Base-by-base conservation (phyloP, 2,888 invertebrate species). In the Scrobipalpa costella region DNA sequence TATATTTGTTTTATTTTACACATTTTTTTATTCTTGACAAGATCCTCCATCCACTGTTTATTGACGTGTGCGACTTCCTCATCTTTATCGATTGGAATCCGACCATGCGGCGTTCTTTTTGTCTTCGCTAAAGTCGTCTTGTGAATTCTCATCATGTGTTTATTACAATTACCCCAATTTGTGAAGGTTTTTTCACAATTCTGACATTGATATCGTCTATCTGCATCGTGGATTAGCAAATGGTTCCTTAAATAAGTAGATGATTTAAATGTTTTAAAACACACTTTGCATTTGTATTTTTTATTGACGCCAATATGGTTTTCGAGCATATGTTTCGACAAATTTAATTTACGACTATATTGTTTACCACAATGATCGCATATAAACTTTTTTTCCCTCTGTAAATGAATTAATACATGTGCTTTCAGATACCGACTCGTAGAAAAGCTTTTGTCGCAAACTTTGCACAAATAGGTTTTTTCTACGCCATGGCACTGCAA, bases 341-440 rank as follows among this genome's bases (percentile, higher is more conserved):
- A 17, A 9, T 19, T 8, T 2, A 21, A 3, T 21, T 50, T 50
- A 17, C 21, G 15, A n/a, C 94, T 86, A 74, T 94, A 95, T 64
- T 90, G 86, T 81, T 94, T 94, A 8, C 93, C 93, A 71, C 95
- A 95, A 76, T 92, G 93, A 74, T 93, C 93, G 71, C 95, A 95
- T 8, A 92, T 88, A 73, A 93, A 94, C 0, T 94, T 95, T 0
- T 94, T 95, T 93, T 94, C 93, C 17, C 92, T 94, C 2, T 94
- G 94, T 0, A 94, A 94, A 71, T 95, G 95, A 57, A 68, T 69
- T 1, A 67, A 66, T 0, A 73, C 68, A 58, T 76, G 76, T 0
- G 38, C 61, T 9, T 36, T 63, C 2, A 59, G 40, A 19, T 49
- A 34, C 2, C 38, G 11, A 11, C 47, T 19, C 1, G 15, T 52